A percentile compares a stretch with the other conserved stretches of the same genome.
Conservation (phyloP, 2,888 invertebrate genomes). For the Stenichneumon culpator region DNA sequence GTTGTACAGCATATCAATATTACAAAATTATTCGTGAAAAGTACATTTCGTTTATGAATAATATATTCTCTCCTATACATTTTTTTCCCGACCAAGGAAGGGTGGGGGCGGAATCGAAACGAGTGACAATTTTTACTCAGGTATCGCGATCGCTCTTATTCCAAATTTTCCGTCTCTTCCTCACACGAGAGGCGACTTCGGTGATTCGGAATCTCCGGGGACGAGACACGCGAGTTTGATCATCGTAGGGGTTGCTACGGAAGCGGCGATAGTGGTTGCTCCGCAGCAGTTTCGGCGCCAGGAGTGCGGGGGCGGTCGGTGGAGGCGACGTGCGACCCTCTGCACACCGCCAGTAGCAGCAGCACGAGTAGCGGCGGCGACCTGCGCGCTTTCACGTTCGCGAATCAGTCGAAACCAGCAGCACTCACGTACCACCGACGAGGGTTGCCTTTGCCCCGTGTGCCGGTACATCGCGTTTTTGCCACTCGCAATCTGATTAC, state of each 20-base stretch:
- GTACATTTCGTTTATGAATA: background rate
- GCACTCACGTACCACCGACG: slow-evolving; percentile 74
- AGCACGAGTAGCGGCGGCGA: slow-evolving; percentile 56
- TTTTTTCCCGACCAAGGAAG: background rate
- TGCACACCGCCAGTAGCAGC: slow-evolving; percentile 36
- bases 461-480: slow-evolving; percentile 49
- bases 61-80: too few species aligned
- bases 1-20: too few species aligned
- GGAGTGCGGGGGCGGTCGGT: slow-evolving; percentile 16
- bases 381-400: slow-evolving; percentile 76
- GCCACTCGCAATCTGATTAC: slow-evolving; percentile 60
- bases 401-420: slow-evolving; percentile 76
- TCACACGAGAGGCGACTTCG: background rate
- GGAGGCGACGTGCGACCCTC: slow-evolving; percentile 64
- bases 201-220: background rate
- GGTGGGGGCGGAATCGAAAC: background rate
- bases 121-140: background rate
- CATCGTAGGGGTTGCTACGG: background rate
- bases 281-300: slow-evolving; percentile 13
- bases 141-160: background rate
- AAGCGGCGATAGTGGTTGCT: slow-evolving; percentile 39
- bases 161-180: background rate
- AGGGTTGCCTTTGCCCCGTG: slow-evolving; percentile 45
- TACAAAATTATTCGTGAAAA: background rate
- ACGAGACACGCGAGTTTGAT: background rate